phyloP scores from a whole-genome alignment of 2,888 invertebrate genomes.

The Agrochola lota region DNA sequence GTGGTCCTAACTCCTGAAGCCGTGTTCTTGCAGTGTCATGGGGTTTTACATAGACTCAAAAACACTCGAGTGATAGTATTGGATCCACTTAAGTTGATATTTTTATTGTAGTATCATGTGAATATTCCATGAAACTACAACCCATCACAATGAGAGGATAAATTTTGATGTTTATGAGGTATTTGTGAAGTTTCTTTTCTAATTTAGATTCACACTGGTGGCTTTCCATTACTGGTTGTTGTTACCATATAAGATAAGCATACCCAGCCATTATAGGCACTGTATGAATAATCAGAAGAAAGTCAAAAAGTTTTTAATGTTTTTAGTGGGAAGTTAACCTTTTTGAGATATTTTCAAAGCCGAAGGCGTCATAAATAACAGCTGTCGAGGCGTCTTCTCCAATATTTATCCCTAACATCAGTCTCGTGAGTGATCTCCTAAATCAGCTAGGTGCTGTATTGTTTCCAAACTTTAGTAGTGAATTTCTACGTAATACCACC shows the following conservation, averaged over 20 bases:
- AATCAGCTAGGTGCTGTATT: neutral
- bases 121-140: constrained; percentile 4
- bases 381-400: neutral
- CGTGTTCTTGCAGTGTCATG: neutral
- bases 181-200: constrained; percentile 12
- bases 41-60: neutral
- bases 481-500: constrained; percentile 10
- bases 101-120: neutral
- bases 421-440: neutral
- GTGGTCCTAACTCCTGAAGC: neutral
- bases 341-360: constrained; percentile 2
- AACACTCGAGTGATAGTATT: too few species aligned
- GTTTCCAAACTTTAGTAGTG: constrained; percentile 4
- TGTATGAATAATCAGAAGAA: constrained; percentile 8
- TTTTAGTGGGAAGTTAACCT: neutral
- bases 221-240: constrained; percentile 12
- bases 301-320: neutral
- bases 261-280: neutral
- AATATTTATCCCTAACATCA: constrained; percentile 5
- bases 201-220: constrained; percentile 1
- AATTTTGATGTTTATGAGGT: constrained; percentile 7
- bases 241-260: neutral
- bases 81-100: neutral
- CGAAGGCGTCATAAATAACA: neutral
- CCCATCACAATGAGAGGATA: constrained; percentile 17